Percentiles rank a stretch among this genome's conserved stretches.
Evolutionary conservation across 1,140 invertebrate genomes (phyloP).

Genomic region (Heliconius eleuchia): DNA sequence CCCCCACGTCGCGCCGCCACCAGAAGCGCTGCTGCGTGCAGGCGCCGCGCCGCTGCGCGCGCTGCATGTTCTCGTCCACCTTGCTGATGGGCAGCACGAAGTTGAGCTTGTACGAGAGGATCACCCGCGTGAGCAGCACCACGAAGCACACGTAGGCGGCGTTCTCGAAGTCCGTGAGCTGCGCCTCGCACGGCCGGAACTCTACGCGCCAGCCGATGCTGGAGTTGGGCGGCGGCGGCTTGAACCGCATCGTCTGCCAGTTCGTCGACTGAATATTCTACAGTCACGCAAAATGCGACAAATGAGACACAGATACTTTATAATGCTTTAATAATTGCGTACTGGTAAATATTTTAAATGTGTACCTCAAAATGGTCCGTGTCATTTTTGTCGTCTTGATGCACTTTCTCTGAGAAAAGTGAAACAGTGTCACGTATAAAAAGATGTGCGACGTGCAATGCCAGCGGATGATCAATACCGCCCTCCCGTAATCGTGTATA

Average conservation of each 20-base stretch:
- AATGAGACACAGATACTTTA: neutral
- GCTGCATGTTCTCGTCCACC: conserved; percentile 86
- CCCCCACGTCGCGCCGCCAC: conserved; percentile 92
- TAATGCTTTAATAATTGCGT: neutral
- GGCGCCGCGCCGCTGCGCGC: conserved; percentile 95
- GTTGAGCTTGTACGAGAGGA: conserved; percentile 97
- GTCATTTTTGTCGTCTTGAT: conserved; percentile 96
- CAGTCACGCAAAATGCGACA: neutral
- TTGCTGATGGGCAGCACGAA: conserved; percentile 99
- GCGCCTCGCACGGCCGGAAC: conserved; percentile 99
- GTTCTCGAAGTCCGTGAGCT: conserved; percentile 99
- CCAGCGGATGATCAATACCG: conserved; percentile 94
- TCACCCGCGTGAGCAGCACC: conserved; percentile 97
- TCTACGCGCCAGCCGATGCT: conserved; percentile 99
- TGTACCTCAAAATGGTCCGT: conserved; percentile 98
- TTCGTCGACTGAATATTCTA: conserved; percentile 99
- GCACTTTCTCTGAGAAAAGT: conserved; percentile 96
- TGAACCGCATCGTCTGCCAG: conserved; percentile 99
- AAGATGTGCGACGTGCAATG: conserved; percentile 98
- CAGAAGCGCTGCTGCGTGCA: conserved; percentile 92
- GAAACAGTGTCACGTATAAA: conserved; percentile 99
- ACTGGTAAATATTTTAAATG: conserved; percentile 13
- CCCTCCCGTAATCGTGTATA: conserved; percentile 91
- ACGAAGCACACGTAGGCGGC: conserved; percentile 99
- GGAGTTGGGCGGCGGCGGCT: conserved; percentile 97